These are phyloP conservation scores for Drosophila kuntzei DNA, from an alignment of 2,888 invertebrate species.

Conservation along the genomic window DNA sequence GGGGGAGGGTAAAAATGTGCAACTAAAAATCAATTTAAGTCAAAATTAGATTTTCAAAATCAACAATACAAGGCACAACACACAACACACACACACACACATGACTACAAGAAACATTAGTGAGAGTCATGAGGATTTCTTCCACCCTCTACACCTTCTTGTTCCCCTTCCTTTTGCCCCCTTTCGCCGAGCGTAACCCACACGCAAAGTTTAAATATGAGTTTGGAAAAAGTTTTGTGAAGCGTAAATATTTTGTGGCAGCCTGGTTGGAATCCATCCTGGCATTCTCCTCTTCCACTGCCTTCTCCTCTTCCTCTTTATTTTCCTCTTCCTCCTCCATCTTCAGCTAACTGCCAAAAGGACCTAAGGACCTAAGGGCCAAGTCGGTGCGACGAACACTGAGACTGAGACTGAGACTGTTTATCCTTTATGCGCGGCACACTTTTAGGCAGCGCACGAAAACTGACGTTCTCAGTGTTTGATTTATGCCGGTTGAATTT, in stretches of 20 bases:
- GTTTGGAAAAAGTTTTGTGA: slow-evolving; percentile 76
- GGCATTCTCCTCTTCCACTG: slow-evolving; percentile 12
- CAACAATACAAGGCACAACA: slow-evolving; percentile 62
- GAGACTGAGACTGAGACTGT: slow-evolving; percentile 26
- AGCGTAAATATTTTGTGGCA: slow-evolving; percentile 80
- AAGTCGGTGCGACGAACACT: background rate
- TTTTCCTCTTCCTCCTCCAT: background rate
- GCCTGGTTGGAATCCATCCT: slow-evolving; percentile 33
- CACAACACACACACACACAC: slow-evolving; percentile 21
- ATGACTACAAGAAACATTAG: slow-evolving; percentile 41
- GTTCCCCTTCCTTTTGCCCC: background rate
- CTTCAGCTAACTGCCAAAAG: slow-evolving; percentile 6
- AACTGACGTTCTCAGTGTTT: slow-evolving; percentile 71
- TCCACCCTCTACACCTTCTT: background rate
- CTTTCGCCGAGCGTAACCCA: slow-evolving; percentile 15
- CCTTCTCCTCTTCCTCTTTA: background rate
- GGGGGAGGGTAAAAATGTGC: slow-evolving; percentile 36
- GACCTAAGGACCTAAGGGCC: slow-evolving; percentile 12
- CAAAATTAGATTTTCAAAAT: slow-evolving; percentile 79
- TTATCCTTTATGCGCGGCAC: slow-evolving; percentile 74
- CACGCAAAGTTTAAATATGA: slow-evolving; percentile 76
- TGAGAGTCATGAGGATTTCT: slow-evolving; percentile 16
- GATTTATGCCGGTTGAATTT: slow-evolving; percentile 81
- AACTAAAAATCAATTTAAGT: slow-evolving; percentile 75
- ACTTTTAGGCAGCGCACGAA: slow-evolving; percentile 69